phyloP scores from a whole-genome alignment of 92 coral and sea anemone genomes.

The Ricordea florida region DNA sequence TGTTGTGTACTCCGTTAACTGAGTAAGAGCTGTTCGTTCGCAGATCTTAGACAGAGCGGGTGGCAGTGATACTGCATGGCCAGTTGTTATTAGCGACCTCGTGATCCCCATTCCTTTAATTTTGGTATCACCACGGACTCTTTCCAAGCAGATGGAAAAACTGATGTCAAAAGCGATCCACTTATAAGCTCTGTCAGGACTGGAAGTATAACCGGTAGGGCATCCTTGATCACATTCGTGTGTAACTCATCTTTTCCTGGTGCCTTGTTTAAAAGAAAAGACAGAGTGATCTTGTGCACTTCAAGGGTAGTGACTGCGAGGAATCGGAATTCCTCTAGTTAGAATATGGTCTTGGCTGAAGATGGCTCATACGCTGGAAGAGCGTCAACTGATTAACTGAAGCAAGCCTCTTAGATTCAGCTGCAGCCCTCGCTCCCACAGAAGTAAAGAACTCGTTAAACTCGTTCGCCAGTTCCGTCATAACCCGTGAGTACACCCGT shows the following conservation, averaged over 20 bases:
- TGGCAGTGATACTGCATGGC: not conserved
- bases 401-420: conserved; percentile 38
- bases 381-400: conserved; percentile 22
- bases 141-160: not conserved
- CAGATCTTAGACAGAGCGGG: conserved; percentile 1
- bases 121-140: not conserved
- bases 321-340: conserved; percentile 42
- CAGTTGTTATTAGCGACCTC: not conserved
- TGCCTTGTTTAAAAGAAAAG: conserved; percentile 33
- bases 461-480: conserved; percentile 45
- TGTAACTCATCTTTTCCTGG: conserved; percentile 51
- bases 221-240: conserved; percentile 43
- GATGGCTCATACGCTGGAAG: conserved; percentile 10
- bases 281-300: conserved; percentile 14
- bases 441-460: conserved; percentile 54
- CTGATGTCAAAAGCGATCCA: not conserved
- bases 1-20: too few relatives aligned
- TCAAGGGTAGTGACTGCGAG: conserved; percentile 34
- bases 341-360: not conserved
- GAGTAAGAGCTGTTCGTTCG: too few relatives aligned
- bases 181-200: not conserved
- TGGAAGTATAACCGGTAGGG: not conserved
- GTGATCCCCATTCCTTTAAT: not conserved
- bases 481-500: conserved; percentile 42
- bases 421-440: conserved; percentile 42